Conservation (phyloP, 2,797 vertebrate species). For the Podargus strigoides region DNA sequence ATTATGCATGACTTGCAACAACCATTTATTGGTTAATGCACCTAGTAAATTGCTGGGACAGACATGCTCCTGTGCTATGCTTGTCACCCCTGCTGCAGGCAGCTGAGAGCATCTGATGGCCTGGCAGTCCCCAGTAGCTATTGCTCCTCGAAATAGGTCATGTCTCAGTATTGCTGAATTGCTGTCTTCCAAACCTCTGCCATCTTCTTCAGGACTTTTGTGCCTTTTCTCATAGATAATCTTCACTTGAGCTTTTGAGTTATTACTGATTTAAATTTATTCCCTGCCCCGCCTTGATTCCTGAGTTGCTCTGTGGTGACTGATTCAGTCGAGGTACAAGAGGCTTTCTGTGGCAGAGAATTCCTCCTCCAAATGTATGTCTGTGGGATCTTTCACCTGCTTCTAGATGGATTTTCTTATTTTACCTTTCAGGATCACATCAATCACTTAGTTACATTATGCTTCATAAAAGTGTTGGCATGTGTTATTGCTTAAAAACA, state of each 20-base stretch:
- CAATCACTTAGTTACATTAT: not conserved
- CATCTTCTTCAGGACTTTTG: not conserved
- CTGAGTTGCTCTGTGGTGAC: not conserved
- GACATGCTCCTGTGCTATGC: not conserved
- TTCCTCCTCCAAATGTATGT: not conserved
- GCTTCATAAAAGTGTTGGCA: not conserved
- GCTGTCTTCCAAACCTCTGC: not conserved
- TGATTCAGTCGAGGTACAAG: not conserved
- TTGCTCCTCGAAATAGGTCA: not conserved
- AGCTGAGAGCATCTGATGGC: not conserved
- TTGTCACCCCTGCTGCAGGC: not conserved
- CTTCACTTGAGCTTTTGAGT: not conserved
- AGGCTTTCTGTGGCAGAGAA: not conserved
- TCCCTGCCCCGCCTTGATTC: no score
- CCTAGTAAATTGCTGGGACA: not conserved
- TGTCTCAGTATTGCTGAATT: not conserved
- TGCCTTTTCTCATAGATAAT: not conserved
- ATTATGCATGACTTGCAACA: not conserved
- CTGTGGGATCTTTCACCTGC: not conserved
- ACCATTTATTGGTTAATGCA: not conserved
- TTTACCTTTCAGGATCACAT: not conserved
- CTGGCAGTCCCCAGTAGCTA: not conserved
- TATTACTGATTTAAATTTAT: not conserved
- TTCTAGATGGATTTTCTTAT: not conserved
- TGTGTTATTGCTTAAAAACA: not conserved